phyloP scores from a whole-genome alignment of 1,140 invertebrate species.

The Bombus confusus region DNA sequence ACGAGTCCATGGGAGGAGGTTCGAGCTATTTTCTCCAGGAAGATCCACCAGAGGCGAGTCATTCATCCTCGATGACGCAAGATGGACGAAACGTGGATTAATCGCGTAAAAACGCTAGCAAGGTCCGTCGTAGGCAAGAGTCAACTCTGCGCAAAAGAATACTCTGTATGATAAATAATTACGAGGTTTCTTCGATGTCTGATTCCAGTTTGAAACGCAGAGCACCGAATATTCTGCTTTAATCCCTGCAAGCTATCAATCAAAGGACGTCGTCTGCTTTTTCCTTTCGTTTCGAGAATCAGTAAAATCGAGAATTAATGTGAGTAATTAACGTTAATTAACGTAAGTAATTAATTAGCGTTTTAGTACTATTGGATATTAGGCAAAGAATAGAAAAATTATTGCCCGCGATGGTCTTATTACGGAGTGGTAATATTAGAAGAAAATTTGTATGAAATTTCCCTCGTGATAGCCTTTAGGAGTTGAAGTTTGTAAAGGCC shows the following conservation, averaged over 20 bases:
- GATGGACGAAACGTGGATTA: conserved; percentile 1
- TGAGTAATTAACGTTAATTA: too few species aligned
- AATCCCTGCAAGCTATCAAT: too few species aligned
- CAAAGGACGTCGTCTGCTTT: too few species aligned
- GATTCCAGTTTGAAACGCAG: background rate
- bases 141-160: conserved; percentile 52
- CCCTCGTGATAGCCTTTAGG: background rate
- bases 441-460: background rate
- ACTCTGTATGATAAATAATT: background rate
- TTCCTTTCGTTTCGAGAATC: too few species aligned
- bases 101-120: conserved; percentile 32
- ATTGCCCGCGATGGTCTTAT: too few species aligned
- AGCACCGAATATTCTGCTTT: background rate
- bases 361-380: too few species aligned
- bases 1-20: background rate
- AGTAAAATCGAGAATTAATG: too few species aligned
- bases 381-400: too few species aligned
- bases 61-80: conserved; percentile 22
- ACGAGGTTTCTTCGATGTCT: background rate
- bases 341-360: too few species aligned
- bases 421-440: too few species aligned
- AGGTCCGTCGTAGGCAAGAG: conserved; percentile 59
- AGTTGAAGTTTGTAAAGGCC: background rate
- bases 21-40: background rate
- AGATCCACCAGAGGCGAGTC: background rate